Percentiles rank a stretch among this genome's conserved stretches.
These are phyloP conservation scores for Rhizoglyphus robini DNA, from an alignment of 1,140 invertebrate genomes.

Conservation along the genomic window DNA sequence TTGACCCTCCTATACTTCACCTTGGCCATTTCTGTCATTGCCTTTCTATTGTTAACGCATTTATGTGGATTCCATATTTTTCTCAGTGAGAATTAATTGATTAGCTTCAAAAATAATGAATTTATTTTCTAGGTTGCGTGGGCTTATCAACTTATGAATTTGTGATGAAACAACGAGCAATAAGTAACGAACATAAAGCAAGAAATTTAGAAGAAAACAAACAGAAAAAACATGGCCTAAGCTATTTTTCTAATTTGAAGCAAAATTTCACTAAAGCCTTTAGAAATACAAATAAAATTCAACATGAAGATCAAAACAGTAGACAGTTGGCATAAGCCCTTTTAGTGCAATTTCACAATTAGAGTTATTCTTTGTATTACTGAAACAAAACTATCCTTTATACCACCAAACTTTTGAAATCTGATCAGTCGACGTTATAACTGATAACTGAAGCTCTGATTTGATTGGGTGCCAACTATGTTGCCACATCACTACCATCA, in stretches of 20 bases:
- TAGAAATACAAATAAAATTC: neutral
- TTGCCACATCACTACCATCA: no score
- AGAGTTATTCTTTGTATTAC: no score
- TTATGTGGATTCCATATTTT: constrained; percentile 78
- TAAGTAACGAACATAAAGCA: neutral
- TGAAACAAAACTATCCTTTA: no score
- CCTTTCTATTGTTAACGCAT: constrained; percentile 63
- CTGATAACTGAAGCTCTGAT: no score
- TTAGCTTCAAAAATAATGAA: neutral
- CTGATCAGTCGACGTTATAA: no score
- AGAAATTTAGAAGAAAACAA: neutral
- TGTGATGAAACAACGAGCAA: constrained; percentile 28
- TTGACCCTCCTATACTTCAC: constrained; percentile 31
- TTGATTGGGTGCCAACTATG: no score
- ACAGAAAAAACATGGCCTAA: neutral
- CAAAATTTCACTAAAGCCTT: neutral
- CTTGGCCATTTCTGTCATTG: constrained; percentile 50
- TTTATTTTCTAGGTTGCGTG: constrained; percentile 41
- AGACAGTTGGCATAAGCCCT: neutral
- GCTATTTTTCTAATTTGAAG: neutral
- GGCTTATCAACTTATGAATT: constrained; percentile 83
- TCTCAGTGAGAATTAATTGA: constrained; percentile 40
- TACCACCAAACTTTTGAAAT: no score
- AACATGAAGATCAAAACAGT: neutral
- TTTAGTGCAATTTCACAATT: neutral